Evolutionary conservation across 1,140 invertebrate genomes (phyloP).

Genomic region (Aradophagus sp.): DNA sequence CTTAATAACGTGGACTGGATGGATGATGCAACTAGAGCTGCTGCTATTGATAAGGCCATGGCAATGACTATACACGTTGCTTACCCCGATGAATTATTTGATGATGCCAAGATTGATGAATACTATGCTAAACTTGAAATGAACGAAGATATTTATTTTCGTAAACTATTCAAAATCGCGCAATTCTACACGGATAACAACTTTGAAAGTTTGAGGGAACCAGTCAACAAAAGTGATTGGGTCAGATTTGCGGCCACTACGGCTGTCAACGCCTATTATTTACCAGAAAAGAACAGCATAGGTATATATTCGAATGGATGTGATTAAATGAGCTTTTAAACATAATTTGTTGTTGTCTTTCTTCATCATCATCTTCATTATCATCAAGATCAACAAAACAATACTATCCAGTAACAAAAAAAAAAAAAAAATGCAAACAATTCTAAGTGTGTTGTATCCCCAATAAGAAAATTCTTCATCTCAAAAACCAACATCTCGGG

Average conservation of each 20-base stretch:
- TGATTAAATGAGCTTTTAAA: too few species aligned
- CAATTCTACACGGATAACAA: slow-evolving; percentile 85
- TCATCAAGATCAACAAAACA: too few species aligned
- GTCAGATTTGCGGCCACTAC: slow-evolving; percentile 84
- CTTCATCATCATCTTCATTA: too few species aligned
- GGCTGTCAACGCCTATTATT: slow-evolving; percentile 89
- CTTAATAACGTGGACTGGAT: slow-evolving; percentile 86
- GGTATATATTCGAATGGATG: too few species aligned
- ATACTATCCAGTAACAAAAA: too few species aligned
- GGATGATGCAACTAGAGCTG: slow-evolving; percentile 84
- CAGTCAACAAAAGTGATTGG: slow-evolving; percentile 91
- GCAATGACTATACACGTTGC: slow-evolving; percentile 87
- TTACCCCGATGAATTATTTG: slow-evolving; percentile 87
- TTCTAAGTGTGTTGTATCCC: too few species aligned
- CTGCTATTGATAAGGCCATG: slow-evolving; percentile 83
- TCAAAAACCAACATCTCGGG: too few species aligned
- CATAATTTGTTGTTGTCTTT: too few species aligned
- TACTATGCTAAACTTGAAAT: slow-evolving; percentile 86
- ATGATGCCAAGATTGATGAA: slow-evolving; percentile 83
- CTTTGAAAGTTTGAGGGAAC: slow-evolving; percentile 83
- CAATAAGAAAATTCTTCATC: too few species aligned
- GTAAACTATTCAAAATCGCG: slow-evolving; percentile 84
- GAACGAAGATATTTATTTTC: slow-evolving; percentile 80
- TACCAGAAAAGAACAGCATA: slow-evolving; percentile 88
- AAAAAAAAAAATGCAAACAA: too few species aligned